Evolutionary conservation across 2,797 vertebrate species (phyloP), one percentile per base, ranked within the genome.

Genomic region (Galagoides demidoff): DNA sequence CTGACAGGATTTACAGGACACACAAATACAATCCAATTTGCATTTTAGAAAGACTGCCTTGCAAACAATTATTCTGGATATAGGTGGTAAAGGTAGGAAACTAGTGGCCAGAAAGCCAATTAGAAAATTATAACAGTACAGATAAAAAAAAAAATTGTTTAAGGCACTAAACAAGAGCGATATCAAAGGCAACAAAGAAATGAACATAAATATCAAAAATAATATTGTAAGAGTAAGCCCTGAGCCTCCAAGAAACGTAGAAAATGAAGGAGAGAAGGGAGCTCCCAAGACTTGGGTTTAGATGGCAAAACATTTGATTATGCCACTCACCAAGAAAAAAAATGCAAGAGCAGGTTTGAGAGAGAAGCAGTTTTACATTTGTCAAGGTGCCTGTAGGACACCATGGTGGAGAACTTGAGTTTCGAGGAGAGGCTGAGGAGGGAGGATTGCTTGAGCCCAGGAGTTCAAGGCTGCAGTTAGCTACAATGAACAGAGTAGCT

Each of bases 151-250:
- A 29, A 74, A 31, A 37, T 11, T 22, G 23, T 12, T 43, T 43
- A 39, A 93, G n/a, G 16, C 55, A 64, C 45, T 82, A 85, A 73
- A 57, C 29, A 7, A 89, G 45, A 55, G 2, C 19, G 79, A 25
- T 57, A 70, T 86, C 93, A 92, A 95, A 84, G 61, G 43, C 52
- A 88, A 74, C 29, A 19, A 81, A 81, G 27, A 77, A 76, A 39
- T 71, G 10, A 11, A 79, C 17, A 76, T 49, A 73, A 88, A 64
- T 81, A 73, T 17, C 4, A 84, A 37, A 89, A 84, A 84, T 49
- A 89, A 34, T 37, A 78, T 9, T 78, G 71, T 25, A 13, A 16
- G 77, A 86, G 70, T 64, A 78, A 83, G n/a, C 52, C 59, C 45
- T 73, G 16, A 81, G 59, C 23, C 59, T 79, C 11, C 11, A 79